These are phyloP conservation scores for Sclerodermus sp. DNA, from an alignment of 2,888 invertebrate species.

Conservation along the genomic window DNA sequence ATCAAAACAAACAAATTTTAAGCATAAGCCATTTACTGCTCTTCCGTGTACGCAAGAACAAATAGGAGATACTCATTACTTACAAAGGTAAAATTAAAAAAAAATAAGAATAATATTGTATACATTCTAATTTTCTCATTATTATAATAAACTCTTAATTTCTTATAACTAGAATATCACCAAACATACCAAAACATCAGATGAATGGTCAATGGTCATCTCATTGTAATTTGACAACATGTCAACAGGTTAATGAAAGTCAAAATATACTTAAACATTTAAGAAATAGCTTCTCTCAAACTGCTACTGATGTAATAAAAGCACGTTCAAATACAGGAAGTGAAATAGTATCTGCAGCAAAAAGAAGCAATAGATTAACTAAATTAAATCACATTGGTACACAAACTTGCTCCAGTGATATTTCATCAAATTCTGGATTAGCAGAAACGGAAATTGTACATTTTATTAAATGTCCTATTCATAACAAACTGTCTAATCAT, in stretches of 20 bases:
- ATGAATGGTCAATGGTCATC: slow-evolving; percentile 52
- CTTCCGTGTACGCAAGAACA: slow-evolving; percentile 14
- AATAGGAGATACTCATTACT: slow-evolving; percentile 9
- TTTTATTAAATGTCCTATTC: slow-evolving; percentile 21
- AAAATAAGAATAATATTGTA: not conserved
- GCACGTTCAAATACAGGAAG: slow-evolving; percentile 48
- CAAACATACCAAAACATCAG: slow-evolving; percentile 19
- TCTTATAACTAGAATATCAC: slow-evolving; percentile 13
- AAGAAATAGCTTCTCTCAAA: slow-evolving; percentile 51
- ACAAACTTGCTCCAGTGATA: slow-evolving; percentile 20
- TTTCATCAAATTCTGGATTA: slow-evolving; percentile 8
- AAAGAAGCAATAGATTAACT: slow-evolving; percentile 3
- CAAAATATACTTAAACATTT: slow-evolving; percentile 24
- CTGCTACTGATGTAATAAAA: slow-evolving; percentile 31
- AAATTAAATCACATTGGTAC: slow-evolving; percentile 21
- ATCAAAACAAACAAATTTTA: slow-evolving; percentile 22
- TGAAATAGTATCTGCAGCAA: slow-evolving; percentile 38
- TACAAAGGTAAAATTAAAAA: slow-evolving; percentile 5
- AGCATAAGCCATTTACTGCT: slow-evolving; percentile 19
- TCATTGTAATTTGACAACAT: slow-evolving; percentile 48
- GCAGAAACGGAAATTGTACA: slow-evolving; percentile 21
- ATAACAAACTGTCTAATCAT: slow-evolving; percentile 17
- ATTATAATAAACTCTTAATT: slow-evolving; percentile 1
- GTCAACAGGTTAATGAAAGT: slow-evolving; percentile 18
- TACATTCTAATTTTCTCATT: not conserved